Base-by-base conservation (phyloP, 1,140 invertebrate species). In the Psilanteris sp. region DNA sequence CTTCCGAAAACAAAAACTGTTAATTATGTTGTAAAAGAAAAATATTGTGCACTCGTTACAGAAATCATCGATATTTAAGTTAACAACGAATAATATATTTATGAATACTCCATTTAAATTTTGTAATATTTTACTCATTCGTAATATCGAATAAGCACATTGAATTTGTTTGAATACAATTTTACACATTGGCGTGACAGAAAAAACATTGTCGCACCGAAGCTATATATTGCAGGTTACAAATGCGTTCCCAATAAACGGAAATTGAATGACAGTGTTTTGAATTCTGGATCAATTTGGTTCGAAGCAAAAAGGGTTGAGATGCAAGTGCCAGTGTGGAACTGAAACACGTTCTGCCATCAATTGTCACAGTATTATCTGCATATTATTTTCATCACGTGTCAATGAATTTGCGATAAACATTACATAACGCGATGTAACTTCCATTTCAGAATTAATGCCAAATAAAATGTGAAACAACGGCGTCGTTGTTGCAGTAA, bases 211-310 rank as follows among this genome's bases (percentile, higher is more conserved):
- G 14, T 20, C 18, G 20, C 5, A 8, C 27, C 9, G 13, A 54
- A 62, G 31, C 15, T 62, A 66, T 66, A 73, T 64, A 59, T 44
- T 50, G 2, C 18, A 24, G 26, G 10, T 52, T 22, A 20, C 41
- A 57, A 62, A 57, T 31, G 50, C 50, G 11, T 26, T 29, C 50
- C 22, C 29, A 22, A 57, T 57, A 27, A 27, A 16, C 59, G 70
- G 48, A 73, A 66, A 66, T 73, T 57, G 52, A 73, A 66, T 64
- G 41, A 44, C 59, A 55, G 43, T 72, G 41, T 62, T 73, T 73
- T 66, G 52, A 64, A 73, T 73, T 50, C 32, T 57, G 43, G 34
- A 73, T 73, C 64, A 43, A 68, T 68, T 68, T 50, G 41, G 2
- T 31, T 41, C 18, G 16, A 9, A 34, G 9, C 41, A 32, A 31